Evolutionary conservation across 1,140 invertebrate species (phyloP).

Genomic region (Heliconius hewitsoni): DNA sequence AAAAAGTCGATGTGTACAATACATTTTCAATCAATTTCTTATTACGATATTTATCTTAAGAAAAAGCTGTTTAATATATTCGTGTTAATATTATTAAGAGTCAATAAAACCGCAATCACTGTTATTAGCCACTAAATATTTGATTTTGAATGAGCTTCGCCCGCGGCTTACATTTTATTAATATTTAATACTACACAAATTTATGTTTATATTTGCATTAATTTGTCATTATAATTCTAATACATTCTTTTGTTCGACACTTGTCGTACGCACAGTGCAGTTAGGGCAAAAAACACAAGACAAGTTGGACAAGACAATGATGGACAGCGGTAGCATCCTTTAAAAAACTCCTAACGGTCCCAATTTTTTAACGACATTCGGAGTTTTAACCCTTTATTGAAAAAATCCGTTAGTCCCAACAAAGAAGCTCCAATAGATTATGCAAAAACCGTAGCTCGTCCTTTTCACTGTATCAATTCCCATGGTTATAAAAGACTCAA

Average conservation of each 20-base stretch:
- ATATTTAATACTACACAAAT: constrained; percentile 41
- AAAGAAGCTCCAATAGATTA: constrained; percentile 74
- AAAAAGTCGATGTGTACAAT: neutral
- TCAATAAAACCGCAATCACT: constrained; percentile 45
- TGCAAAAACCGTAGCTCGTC: constrained; percentile 75
- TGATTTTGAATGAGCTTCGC: constrained; percentile 27
- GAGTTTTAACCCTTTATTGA: constrained; percentile 61
- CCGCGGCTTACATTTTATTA: constrained; percentile 35
- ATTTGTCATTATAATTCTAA: constrained; percentile 50
- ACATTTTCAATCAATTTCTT: neutral
- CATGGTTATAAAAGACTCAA: constrained; percentile 68
- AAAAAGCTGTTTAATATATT: constrained; percentile 21
- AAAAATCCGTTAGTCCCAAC: constrained; percentile 69
- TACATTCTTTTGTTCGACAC: constrained; percentile 52
- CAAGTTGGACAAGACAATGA: neutral
- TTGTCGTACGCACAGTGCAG: constrained; percentile 50
- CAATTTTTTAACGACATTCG: constrained; percentile 63
- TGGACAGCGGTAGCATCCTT: neutral
- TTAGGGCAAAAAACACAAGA: constrained; percentile 33
- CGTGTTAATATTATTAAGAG: constrained; percentile 37
- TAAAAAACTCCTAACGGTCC: constrained; percentile 70
- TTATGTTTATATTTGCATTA: constrained; percentile 51
- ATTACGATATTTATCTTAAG: neutral
- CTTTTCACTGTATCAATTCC: constrained; percentile 78
- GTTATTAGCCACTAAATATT: constrained; percentile 34